A percentile compares a stretch with the other conserved stretches of the same genome.
These are phyloP conservation scores for Staurois parvus DNA, from an alignment of 2,797 vertebrate genomes.

Conservation along the genomic window DNA sequence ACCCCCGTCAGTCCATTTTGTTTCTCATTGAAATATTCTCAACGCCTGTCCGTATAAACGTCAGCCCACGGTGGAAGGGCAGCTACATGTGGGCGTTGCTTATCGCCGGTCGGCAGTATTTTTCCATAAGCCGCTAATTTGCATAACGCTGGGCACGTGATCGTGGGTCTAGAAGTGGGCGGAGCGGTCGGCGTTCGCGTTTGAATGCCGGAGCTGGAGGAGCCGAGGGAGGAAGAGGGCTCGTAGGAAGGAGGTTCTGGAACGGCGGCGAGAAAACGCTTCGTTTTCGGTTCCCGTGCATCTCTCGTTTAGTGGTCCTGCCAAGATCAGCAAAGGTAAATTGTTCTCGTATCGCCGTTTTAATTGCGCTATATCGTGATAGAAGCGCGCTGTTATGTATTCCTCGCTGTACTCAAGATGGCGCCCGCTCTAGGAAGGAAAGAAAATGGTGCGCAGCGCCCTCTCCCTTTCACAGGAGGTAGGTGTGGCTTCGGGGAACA, in stretches of 20 bases:
- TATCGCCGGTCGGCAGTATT: neutral
- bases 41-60: neutral
- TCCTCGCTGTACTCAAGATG: conserved; percentile 36
- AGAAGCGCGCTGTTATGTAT: conserved; percentile 6
- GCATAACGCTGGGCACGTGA: conserved; percentile 52
- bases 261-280: neutral
- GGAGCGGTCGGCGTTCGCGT: conserved; percentile 22
- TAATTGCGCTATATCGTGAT: conserved; percentile 2
- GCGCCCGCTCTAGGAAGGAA: conserved; percentile 3
- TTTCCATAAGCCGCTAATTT: conserved; percentile 22
- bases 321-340: conserved; percentile 15
- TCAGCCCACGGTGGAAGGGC: neutral
- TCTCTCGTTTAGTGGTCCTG: neutral
- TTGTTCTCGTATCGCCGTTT: neutral
- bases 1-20: neutral
- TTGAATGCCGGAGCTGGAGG: conserved; percentile 50
- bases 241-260: conserved; percentile 13
- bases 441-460: conserved; percentile 15
- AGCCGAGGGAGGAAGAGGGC: conserved; percentile 33
- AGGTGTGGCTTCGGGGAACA: neutral
- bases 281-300: neutral
- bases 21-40: neutral
- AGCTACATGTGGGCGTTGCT: neutral
- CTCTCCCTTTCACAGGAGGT: conserved; percentile 13
- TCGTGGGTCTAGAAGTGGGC: conserved; percentile 16